Conservation (phyloP, 2,113 vertebrate species). For the Anoplopoma fimbria region DNA sequence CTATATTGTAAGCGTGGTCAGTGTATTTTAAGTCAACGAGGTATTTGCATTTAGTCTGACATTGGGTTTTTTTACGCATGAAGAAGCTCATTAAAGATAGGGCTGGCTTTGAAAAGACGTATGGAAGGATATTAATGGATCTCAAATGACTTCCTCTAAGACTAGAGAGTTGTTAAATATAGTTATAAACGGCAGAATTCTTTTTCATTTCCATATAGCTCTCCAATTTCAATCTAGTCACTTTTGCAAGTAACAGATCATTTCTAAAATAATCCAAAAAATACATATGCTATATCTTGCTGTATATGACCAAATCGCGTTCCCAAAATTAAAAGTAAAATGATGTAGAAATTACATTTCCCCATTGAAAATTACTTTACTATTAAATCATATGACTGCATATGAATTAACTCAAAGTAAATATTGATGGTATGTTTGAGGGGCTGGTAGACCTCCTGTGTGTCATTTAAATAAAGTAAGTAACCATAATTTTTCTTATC, state of each 20-base stretch:
- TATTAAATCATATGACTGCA: no score
- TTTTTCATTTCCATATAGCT: background rate
- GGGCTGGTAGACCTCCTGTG: background rate
- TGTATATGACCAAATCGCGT: no score
- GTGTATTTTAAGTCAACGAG: background rate
- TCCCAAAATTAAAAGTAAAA: background rate
- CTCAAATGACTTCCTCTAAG: constrained; percentile 29
- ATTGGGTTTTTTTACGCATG: constrained; percentile 27
- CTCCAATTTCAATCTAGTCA: background rate
- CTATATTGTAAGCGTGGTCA: background rate
- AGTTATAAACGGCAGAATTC: background rate
- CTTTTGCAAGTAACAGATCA: no score
- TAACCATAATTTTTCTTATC: background rate
- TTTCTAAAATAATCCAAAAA: no score
- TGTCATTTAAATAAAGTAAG: constrained; percentile 12
- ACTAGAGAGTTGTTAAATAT: constrained; percentile 17
- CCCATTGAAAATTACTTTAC: background rate
- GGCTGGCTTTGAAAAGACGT: constrained; percentile 2
- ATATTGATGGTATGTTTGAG: background rate
- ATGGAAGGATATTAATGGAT: constrained; percentile 23
- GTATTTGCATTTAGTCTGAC: constrained; percentile 10
- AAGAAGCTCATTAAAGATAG: constrained; percentile 47
- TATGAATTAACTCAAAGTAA: background rate
- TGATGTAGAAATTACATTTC: background rate
- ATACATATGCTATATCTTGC: no score